A percentile compares a stretch with the other conserved stretches of the same genome.
phyloP scores from a whole-genome alignment of 2,113 vertebrate genomes.

The Gnathonemus echidnorhynchus region DNA sequence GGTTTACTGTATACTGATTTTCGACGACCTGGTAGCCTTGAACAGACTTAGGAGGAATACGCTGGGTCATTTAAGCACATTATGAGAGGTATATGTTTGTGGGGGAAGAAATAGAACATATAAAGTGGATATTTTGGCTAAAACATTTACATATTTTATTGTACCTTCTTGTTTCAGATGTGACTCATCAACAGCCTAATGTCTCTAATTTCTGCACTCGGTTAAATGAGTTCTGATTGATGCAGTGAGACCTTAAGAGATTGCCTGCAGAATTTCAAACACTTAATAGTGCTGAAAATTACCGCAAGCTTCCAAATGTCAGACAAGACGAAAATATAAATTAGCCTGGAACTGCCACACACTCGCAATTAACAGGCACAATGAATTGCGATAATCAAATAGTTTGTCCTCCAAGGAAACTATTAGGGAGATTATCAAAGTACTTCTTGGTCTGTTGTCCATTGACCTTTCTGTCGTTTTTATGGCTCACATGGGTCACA shows the following conservation, averaged over 20 bases:
- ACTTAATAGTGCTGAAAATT: slow-evolving; percentile 63
- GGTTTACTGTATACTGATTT: background rate
- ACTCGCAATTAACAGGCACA: slow-evolving; percentile 51
- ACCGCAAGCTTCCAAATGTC: slow-evolving; percentile 66
- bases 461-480: slow-evolving; percentile 35
- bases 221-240: slow-evolving; percentile 56
- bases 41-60: background rate
- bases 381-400: slow-evolving; percentile 62
- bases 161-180: background rate
- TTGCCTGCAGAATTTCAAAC: slow-evolving; percentile 65
- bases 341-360: slow-evolving; percentile 52
- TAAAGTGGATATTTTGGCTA: background rate
- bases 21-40: background rate
- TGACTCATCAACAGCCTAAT: slow-evolving; percentile 13
- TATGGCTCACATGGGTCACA: background rate
- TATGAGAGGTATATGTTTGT: background rate
- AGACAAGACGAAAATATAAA: slow-evolving; percentile 62
- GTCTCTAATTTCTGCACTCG: slow-evolving; percentile 30
- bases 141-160: slow-evolving; percentile 8
- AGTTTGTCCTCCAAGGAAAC: slow-evolving; percentile 45
- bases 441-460: background rate
- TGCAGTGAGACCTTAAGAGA: slow-evolving; percentile 35
- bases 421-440: slow-evolving; percentile 48
- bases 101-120: background rate
- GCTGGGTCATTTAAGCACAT: background rate